Base-by-base conservation (phyloP, 2,113 vertebrate genomes). In the Parus major region DNA sequence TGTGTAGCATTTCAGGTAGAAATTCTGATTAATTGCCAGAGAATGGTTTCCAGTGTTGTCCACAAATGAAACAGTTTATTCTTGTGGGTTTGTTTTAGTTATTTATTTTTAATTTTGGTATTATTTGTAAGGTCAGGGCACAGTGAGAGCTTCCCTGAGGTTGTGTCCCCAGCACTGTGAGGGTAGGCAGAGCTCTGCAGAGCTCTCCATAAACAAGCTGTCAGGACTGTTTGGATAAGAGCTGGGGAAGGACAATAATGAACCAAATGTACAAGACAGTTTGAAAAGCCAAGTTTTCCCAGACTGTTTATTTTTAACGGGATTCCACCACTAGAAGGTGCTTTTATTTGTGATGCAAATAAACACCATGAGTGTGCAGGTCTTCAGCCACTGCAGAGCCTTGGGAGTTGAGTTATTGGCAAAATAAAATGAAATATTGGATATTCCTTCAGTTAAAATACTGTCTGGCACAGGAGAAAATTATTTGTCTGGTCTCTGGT, bases 181-280 rank as follows among this genome's bases (percentile, higher is more conserved):
- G 95, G 19, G 13, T 10, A 39, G 80, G 88, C 69, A 93, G 96
- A 35, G 76, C 59, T 83, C 86, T 65, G 90, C 92, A 55, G 89
- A 87, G 70, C 83, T 82, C 93, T 95, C 88, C 19, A 46, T 96
- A 97, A 97, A 96, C 96, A 93, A 68, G 16, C 93, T 95, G 92
- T 97, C 95, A 68, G 61, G 53, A 47, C 83, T 97, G 96, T 98
- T 98, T 97, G 96, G 95, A 91, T 91, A 96, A 97, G 86, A 89
- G 55, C 63, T 41, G 49, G 91, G 66, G 78, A 84, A 92, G 77
- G 93, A 94, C 79, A 95, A 92, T 90, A 92, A 96, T 94, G 96
- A 96, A 91, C 89, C 25, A 49, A 84, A 89, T 15, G 59, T 82
- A 94, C 59, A 64, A 85, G 87, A 49, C 52, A 75, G 82, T 79